These are phyloP conservation scores for Archips crataeganus DNA, from an alignment of 2,888 invertebrate species.

Conservation along the genomic window DNA sequence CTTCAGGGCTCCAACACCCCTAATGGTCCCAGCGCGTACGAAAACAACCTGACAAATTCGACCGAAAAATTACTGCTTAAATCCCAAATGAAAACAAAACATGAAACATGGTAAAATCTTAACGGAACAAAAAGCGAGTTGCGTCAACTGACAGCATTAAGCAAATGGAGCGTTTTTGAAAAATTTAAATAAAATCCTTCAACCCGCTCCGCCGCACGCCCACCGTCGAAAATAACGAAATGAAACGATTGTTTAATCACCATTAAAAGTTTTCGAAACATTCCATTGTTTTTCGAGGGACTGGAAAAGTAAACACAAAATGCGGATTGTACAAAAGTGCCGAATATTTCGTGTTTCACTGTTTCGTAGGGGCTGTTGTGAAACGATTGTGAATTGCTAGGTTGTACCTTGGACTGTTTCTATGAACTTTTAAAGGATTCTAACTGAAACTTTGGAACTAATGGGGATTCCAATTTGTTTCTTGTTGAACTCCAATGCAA, in stretches of 20 bases:
- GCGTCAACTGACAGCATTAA: conserved; percentile 59
- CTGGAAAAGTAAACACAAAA: conserved; percentile 63
- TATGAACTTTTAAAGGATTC: conserved; percentile 22
- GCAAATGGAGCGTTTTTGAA: conserved; percentile 59
- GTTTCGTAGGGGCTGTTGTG: conserved; percentile 16
- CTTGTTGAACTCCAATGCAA: neutral
- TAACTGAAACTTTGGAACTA: conserved; percentile 13
- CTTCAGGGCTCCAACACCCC: too few relatives aligned
- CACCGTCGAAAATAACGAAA: conserved; percentile 60
- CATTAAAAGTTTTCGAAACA: conserved; percentile 80
- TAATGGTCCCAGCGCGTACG: conserved; percentile 19
- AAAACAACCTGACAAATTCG: conserved; percentile 19
- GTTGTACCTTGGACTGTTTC: conserved; percentile 16
- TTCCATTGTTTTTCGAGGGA: conserved; percentile 64
- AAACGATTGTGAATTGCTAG: conserved; percentile 19
- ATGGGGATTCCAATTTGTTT: neutral
- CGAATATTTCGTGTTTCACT: conserved; percentile 39
- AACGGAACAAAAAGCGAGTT: conserved; percentile 52
- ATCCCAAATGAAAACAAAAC: conserved; percentile 42
- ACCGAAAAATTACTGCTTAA: conserved; percentile 33
- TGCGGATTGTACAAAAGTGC: conserved; percentile 50
- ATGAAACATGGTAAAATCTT: conserved; percentile 47
- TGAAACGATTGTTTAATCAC: conserved; percentile 77
- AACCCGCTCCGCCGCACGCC: conserved; percentile 49
- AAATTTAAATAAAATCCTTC: conserved; percentile 56